These are phyloP conservation scores for Chrysina gloriosa DNA, from an alignment of 2,888 invertebrate genomes.

Conservation along the genomic window DNA sequence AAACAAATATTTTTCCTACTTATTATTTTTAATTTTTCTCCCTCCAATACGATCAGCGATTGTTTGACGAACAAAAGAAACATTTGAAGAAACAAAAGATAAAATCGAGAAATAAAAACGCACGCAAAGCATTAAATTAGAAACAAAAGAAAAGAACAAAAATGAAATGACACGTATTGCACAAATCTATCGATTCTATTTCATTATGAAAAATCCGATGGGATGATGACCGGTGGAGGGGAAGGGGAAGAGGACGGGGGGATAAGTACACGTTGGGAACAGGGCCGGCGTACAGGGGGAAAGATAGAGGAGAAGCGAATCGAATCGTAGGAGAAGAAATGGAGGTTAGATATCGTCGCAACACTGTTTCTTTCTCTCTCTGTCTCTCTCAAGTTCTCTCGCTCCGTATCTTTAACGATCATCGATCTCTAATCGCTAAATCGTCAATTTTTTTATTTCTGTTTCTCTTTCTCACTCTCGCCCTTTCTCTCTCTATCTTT, in stretches of 20 bases:
- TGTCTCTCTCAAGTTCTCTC: no score
- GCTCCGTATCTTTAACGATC: no score
- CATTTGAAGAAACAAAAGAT: background rate
- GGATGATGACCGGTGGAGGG: background rate
- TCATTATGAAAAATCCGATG: background rate
- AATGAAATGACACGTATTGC: background rate
- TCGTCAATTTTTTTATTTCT: background rate
- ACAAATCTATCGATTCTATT: conserved; percentile 1
- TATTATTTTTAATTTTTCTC: background rate
- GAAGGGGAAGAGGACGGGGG: background rate
- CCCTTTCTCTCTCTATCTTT: background rate
- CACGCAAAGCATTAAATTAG: no score
- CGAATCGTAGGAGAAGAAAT: no score
- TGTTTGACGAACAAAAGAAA: background rate
- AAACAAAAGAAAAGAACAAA: background rate
- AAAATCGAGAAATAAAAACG: no score
- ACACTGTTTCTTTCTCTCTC: background rate
- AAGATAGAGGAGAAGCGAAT: no score
- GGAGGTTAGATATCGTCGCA: background rate
- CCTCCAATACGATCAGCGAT: background rate
- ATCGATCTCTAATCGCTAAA: background rate
- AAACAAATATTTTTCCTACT: background rate
- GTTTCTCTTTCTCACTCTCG: background rate
- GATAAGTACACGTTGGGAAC: no score
- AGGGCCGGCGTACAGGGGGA: no score